phyloP scores from a whole-genome alignment of 1,140 invertebrate species.

The Propsilocerus akamusi region DNA sequence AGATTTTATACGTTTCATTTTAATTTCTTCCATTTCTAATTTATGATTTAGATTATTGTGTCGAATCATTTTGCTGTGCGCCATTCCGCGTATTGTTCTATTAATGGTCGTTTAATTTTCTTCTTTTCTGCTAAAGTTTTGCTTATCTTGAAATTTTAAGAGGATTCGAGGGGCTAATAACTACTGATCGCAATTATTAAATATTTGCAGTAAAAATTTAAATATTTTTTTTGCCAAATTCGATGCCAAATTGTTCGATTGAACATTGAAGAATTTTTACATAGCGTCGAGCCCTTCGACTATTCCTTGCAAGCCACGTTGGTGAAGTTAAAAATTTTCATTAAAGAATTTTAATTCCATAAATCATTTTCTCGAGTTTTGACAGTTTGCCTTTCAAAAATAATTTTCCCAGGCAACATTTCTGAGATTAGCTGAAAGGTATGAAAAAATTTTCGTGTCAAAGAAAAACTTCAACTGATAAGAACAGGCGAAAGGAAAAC shows the following conservation, averaged over 20 bases:
- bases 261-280: no score
- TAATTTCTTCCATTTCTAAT: neutral
- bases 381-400: constrained; percentile 1
- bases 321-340: no score
- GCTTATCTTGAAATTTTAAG: neutral
- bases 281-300: no score
- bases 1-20: neutral
- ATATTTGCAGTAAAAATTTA: neutral
- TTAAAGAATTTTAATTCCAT: constrained; percentile 1
- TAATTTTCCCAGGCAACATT: neutral
- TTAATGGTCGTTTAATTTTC: constrained; percentile 2
- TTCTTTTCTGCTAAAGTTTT: neutral
- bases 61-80: neutral
- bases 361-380: constrained; percentile 3
- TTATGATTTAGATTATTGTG: constrained; percentile 4
- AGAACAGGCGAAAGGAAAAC: no score
- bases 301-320: no score
- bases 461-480: no score
- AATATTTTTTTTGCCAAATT: no score
- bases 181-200: neutral
- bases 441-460: neutral
- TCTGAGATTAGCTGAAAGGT: neutral
- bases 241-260: no score
- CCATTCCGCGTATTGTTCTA: no score
- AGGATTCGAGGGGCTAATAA: neutral